Evolutionary conservation across 2,797 vertebrate species (phyloP), one percentile per base, ranked within the genome.

Genomic region (Brachymystax lenok): DNA sequence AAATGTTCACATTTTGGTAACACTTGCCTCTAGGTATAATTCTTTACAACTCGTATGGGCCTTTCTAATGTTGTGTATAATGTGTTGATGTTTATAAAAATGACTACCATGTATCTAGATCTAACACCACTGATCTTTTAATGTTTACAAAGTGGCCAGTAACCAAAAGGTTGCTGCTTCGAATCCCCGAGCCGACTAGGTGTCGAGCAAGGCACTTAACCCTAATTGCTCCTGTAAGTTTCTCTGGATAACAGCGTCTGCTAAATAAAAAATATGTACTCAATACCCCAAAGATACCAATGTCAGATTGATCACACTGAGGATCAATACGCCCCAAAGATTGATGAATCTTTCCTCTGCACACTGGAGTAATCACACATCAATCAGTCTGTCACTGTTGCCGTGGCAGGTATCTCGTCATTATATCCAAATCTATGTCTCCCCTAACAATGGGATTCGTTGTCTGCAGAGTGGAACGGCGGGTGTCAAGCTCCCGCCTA

Each of bases 271-370:
- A 2, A 40, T 0, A 2, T 1, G 7, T 10, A 77, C 80, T 54
- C 28, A 73, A 28, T 75, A 84, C 86, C 19, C 56, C n/a, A 87
- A 79, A 70, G 72, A 67, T 76, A 82, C 84, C 87, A 77, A 84
- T 90, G 89, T 81, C 82, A 82, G 88, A 88, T 87, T 82, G 84
- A 90, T 87, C 77, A 82, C 82, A 84, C 77, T 79, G 83, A 70
- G 86, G 85, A 93, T 92, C 90, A 74, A 90, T 91, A 84, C 1
- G 10, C 56, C n/a, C 16, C 7, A 61, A 19, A 6, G 56, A 61
- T 61, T 61, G 56, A 61, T 61, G 8, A 56, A n/a, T 56, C 4
- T 19, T n/a, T 69, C 75, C 75, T 79, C 82, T 70, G 64, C 80
- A 87, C 84, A 86, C 79, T 75, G 76, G 79, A 86, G 83, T 86